A percentile compares a stretch with the other conserved stretches of the same genome.
phyloP scores from a whole-genome alignment of 2,113 vertebrate species.

The Baryphthengus martii region DNA sequence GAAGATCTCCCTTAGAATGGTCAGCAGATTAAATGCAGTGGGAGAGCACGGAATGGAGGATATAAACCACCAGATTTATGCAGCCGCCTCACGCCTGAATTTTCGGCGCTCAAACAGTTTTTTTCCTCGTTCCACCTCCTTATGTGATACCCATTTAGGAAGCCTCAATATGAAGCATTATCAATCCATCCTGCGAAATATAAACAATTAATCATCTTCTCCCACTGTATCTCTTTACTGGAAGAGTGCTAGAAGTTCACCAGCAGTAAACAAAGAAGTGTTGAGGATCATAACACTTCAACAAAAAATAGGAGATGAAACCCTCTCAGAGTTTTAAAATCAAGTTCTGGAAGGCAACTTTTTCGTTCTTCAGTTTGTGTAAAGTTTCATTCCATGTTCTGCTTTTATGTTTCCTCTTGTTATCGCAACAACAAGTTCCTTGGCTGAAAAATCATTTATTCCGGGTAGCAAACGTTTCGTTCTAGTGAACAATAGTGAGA shows the following conservation, averaged over 20 bases:
- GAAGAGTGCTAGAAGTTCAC: not conserved
- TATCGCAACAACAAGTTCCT: not conserved
- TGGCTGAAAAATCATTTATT: slow-evolving; percentile 32
- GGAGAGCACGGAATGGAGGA: not conserved
- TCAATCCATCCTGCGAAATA: not conserved
- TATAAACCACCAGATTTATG: not conserved
- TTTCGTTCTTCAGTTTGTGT: not conserved
- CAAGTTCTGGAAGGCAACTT: not conserved
- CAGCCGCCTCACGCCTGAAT: not conserved
- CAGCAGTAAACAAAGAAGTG: not conserved
- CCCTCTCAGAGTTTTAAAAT: not conserved
- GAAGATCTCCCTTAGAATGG: not conserved
- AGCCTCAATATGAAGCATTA: not conserved
- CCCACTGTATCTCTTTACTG: not conserved
- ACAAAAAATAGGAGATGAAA: not conserved
- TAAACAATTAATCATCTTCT: not conserved
- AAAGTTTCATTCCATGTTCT: not conserved
- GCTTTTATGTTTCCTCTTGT: slow-evolving; percentile 4
- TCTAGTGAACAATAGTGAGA: not conserved
- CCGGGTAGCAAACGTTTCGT: not conserved
- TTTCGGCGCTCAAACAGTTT: not conserved
- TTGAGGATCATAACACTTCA: not conserved
- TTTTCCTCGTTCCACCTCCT: not conserved
- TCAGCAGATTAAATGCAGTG: not conserved
- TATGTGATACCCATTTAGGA: not conserved